Base-by-base conservation (phyloP, 2,797 vertebrate genomes). In the Glossophaga mutica region DNA sequence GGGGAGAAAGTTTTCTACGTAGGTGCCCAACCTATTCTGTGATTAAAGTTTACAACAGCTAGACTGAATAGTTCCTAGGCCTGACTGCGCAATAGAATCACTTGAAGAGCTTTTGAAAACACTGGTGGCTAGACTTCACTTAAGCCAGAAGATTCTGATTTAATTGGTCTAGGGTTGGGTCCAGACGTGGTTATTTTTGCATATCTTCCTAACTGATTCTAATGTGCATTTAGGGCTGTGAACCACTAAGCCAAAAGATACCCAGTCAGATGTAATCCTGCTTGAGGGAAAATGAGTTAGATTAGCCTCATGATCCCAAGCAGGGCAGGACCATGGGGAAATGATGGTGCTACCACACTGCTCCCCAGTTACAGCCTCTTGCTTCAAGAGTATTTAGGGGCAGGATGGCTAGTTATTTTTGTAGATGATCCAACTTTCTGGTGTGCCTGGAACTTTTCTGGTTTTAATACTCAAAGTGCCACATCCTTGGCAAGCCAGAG, bases 31-130 rank as follows among this genome's bases (percentile, higher is more conserved):
- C 24, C 18, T 71, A 67, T 18, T 85, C 32, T 84, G 50, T 77
- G 39, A 42, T 94, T 78, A 91, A 91, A 93, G 32, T 34, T 91
- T 87, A 91, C 34, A 93, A 93, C 24, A 88, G 37, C 37, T 79
- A 89, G 18, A 88, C 8, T 94, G 68, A 57, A 32, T 94, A 79
- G 24, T 90, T 95, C 9, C 55, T 86, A 87, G 85, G 50, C 44
- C 68, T 39, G 26, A 34, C 34, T 55, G 10, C 24, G 37, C 11
- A 81, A 57, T 79, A 44, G 29, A 96, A 70, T 83, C 24, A 79
- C 16, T 4, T 24, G 67, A 59, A 86, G 50, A 94, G 15, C n/a
- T 91, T 82, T 86, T 32, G 71, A 95, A 92, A 97, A 76, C 70
- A 79, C 26, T 65, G 34, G 48, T 90, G 76, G 39, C 44, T 32